Evolutionary conservation across 2,113 vertebrate genomes (phyloP).

Genomic region (Daubentonia madagascariensis): DNA sequence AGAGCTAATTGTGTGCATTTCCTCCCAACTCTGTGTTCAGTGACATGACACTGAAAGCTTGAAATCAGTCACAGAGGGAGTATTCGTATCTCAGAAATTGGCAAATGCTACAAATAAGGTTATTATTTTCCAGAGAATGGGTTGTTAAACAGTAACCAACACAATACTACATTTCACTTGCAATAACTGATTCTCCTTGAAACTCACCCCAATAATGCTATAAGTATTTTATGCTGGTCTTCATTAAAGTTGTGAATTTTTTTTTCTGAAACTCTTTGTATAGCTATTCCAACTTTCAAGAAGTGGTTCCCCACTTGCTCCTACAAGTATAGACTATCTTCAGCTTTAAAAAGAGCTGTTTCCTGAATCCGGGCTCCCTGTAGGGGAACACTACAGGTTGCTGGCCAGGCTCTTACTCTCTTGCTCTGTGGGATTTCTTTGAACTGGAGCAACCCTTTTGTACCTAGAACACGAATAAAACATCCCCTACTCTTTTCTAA

Average conservation of each 20-base stretch:
- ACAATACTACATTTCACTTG: neutral
- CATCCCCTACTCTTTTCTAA: neutral
- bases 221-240: neutral
- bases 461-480: neutral
- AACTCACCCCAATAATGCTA: neutral
- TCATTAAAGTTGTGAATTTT: neutral
- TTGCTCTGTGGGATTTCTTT: neutral
- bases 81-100: neutral
- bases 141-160: neutral
- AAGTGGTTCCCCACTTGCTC: neutral
- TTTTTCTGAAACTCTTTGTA: neutral
- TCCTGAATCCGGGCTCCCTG: neutral
- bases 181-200: neutral
- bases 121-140: neutral
- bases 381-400: neutral
- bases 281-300: neutral
- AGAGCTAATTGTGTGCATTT: accelerated
- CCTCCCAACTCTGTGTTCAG: neutral
- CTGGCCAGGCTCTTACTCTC: neutral
- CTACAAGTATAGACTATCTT: neutral
- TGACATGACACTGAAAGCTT: neutral
- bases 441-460: neutral
- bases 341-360: neutral
- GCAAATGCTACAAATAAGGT: neutral
- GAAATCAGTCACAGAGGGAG: neutral